Percentiles rank a stretch among this genome's conserved stretches.
phyloP scores from a whole-genome alignment of 2,113 vertebrate genomes.

The Pygoscelis adeliae region DNA sequence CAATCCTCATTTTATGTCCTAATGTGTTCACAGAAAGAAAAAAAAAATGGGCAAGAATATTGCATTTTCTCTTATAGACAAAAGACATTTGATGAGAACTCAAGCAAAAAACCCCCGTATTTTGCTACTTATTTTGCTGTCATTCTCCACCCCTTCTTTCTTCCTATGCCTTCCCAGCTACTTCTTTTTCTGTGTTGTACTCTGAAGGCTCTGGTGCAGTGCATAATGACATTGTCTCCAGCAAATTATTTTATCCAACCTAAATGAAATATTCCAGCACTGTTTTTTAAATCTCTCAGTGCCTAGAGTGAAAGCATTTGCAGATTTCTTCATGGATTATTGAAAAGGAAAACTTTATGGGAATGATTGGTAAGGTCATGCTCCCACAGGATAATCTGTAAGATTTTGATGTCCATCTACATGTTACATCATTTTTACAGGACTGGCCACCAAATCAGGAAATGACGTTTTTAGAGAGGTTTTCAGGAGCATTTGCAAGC shows the following conservation, averaged over 20 bases:
- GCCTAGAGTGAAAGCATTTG: neutral
- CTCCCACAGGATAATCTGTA: neutral
- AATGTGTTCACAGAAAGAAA: neutral
- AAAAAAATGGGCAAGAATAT: neutral
- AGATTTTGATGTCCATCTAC: neutral
- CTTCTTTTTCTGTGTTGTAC: neutral
- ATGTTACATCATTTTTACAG: neutral
- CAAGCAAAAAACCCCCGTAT: neutral
- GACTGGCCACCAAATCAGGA: neutral
- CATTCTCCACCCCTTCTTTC: neutral
- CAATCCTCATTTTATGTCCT: neutral
- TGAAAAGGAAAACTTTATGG: neutral
- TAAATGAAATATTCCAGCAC: neutral
- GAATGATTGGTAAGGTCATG: neutral
- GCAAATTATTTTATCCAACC: neutral
- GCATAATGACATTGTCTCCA: neutral
- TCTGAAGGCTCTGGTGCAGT: neutral
- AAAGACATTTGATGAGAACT: neutral
- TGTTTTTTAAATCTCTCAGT: neutral
- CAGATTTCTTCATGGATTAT: neutral
- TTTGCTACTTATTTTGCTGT: neutral
- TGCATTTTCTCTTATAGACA: neutral
- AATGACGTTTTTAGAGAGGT: neutral
- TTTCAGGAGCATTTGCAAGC: neutral
- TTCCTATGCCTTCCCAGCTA: neutral